These are phyloP conservation scores for Ecdyonurus torrentis DNA, from an alignment of 2,888 invertebrate genomes.

Conservation along the genomic window DNA sequence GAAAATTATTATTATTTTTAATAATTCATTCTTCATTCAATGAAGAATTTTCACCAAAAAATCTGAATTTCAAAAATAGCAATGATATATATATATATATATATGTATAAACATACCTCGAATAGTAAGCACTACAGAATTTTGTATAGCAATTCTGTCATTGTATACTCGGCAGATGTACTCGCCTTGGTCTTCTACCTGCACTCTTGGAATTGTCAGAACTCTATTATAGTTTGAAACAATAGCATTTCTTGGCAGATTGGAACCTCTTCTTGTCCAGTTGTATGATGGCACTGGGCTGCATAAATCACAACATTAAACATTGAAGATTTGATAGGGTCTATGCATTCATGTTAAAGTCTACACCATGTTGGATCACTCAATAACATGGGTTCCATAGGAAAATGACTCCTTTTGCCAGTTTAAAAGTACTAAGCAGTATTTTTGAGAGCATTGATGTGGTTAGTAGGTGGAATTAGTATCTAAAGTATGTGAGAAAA, in stretches of 20 bases:
- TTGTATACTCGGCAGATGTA: conserved; percentile 77
- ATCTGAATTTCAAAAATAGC: not conserved
- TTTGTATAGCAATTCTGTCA: conserved; percentile 53
- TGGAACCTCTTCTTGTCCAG: conserved; percentile 65
- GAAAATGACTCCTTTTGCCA: too few species aligned
- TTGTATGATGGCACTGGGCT: conserved; percentile 83
- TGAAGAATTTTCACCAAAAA: not conserved
- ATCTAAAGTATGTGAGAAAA: too few species aligned
- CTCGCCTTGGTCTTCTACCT: conserved; percentile 85
- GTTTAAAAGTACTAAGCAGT: too few species aligned
- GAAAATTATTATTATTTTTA: not conserved
- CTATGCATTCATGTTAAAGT: too few species aligned
- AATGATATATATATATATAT: not conserved
- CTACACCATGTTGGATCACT: too few species aligned
- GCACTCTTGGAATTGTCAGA: conserved; percentile 67
- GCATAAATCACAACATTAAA: too few species aligned
- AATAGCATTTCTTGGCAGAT: conserved; percentile 55
- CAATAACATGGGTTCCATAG: too few species aligned
- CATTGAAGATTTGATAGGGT: too few species aligned
- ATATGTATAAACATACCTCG: conserved; percentile 34
- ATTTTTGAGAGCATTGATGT: too few species aligned
- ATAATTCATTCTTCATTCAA: not conserved
- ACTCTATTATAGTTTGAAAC: conserved; percentile 69
- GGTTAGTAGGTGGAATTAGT: too few species aligned
- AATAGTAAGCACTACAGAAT: conserved; percentile 63